A percentile compares a stretch with the other conserved stretches of the same genome.
Conservation (phyloP, 2,797 vertebrate genomes). For the Oryzias sinensis region DNA sequence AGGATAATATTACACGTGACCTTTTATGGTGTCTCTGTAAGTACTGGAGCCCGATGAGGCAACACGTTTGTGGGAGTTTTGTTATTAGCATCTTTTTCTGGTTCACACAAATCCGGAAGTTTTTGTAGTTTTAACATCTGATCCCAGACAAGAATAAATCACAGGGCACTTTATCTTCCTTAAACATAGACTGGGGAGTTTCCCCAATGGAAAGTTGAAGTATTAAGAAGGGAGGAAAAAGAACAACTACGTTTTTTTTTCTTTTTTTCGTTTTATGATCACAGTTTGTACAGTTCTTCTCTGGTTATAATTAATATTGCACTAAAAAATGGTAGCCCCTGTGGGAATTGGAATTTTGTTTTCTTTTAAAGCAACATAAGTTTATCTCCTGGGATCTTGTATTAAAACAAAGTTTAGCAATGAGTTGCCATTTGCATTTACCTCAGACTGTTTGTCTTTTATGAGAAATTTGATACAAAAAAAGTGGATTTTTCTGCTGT, state of each 20-base stretch:
- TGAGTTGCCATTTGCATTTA: too few species aligned
- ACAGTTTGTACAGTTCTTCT: conserved; percentile 12
- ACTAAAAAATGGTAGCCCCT: not conserved
- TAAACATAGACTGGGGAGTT: conserved; percentile 55
- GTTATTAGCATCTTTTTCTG: conserved; percentile 16
- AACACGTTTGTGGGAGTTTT: conserved; percentile 17
- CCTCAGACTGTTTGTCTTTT: too few species aligned
- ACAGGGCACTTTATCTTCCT: conserved; percentile 42
- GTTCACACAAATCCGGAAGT: conserved; percentile 59
- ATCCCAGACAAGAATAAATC: conserved; percentile 63
- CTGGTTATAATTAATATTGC: conserved; percentile 14
- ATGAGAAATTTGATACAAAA: too few species aligned
- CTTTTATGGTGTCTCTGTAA: not conserved
- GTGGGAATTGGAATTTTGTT: too few species aligned
- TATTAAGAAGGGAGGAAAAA: conserved; percentile 48
- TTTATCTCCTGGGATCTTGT: too few species aligned
- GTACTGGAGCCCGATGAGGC: conserved; percentile 16
- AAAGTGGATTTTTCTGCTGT: too few species aligned
- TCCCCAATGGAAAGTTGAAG: conserved; percentile 56
- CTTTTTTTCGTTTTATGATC: conserved; percentile 3
- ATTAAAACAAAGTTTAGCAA: too few species aligned
- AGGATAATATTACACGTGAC: not conserved
- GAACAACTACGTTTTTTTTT: conserved; percentile 31
- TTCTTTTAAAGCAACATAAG: too few species aligned
- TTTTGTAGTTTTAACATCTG: conserved; percentile 61